Evolutionary conservation across 2,888 invertebrate species (phyloP), one percentile per base, ranked within the genome.

Genomic region (Campoplex nolae): DNA sequence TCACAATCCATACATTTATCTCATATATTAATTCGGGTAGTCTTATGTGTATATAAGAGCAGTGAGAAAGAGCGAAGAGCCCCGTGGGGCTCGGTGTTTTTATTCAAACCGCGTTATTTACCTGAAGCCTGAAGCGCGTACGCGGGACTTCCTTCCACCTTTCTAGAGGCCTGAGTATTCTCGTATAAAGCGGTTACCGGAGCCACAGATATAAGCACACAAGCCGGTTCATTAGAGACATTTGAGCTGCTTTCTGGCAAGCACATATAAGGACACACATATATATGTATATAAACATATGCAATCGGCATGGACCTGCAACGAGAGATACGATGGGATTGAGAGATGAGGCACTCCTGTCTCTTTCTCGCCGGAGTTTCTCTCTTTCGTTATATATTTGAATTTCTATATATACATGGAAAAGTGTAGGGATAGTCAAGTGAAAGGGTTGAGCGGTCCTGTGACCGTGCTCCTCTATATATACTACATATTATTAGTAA

Each of bases 151-250:
- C 81, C 85, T 85, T 86, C 86, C 76, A 86, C 84, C 83, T 80
- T 84, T 84, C 76, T 83, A 77, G 83, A 82, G 85, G 35, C 74
- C 84, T 73, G 75, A 88, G 76, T 79, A 78, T 81, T 71, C 83
- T 83, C 85, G 80, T 89, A 93, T 92, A 91, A 92, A 93, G 91
- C 92, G 92, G 93, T 93, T 91, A 93, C 91, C 89, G 90, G 90
- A 91, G 91, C 91, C 92, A 90, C 92, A 92, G 92, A 93, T 94
- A 93, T 93, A 94, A 93, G 94, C 93, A 94, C 93, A 94, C 94
- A 94, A 94, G 93, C 91, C 91, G 93, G 94, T 94, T 94, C 94
- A 94, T 94, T 94, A 94, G 94, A 94, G 94, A 94, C 93, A 94
- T 94, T 94, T 92, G 93, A 93, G 93, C 92, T 92, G 87, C 87